These are phyloP conservation scores for Dryobota labecula DNA, from an alignment of 2,888 invertebrate species.

Conservation along the genomic window DNA sequence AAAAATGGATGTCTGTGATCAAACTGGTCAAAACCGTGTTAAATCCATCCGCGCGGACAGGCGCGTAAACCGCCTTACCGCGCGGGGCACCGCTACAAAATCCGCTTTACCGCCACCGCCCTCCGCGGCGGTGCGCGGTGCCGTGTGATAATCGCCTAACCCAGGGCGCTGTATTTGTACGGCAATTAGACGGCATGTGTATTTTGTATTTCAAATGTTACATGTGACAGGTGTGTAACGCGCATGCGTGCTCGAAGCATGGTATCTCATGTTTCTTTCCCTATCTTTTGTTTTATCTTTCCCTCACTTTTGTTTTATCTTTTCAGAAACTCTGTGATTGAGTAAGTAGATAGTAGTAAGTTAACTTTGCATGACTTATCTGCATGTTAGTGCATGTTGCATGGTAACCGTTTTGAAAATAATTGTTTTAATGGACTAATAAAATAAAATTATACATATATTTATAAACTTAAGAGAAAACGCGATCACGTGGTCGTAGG, in stretches of 20 bases:
- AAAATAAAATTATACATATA: background rate
- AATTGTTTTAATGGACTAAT: background rate
- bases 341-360: conserved; percentile 77
- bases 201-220: background rate
- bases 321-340: conserved; percentile 80
- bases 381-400: conserved; percentile 16
- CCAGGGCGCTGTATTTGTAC: no score
- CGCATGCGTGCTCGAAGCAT: conserved; percentile 27
- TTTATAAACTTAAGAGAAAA: no score
- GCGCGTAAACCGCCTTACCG: no score
- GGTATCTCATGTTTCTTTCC: conserved; percentile 26
- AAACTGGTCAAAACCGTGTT: no score
- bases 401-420: background rate
- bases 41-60: no score
- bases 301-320: conserved; percentile 65
- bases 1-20: no score
- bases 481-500: no score
- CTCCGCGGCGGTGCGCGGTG: no score
- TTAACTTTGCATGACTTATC: conserved; percentile 46
- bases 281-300: conserved; percentile 59
- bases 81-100: no score
- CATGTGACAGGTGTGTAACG: background rate
- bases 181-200: conserved; percentile 1
- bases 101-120: no score
- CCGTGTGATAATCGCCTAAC: no score